Conservation (phyloP, 1,140 invertebrate species). For the Uloborus diversus region DNA sequence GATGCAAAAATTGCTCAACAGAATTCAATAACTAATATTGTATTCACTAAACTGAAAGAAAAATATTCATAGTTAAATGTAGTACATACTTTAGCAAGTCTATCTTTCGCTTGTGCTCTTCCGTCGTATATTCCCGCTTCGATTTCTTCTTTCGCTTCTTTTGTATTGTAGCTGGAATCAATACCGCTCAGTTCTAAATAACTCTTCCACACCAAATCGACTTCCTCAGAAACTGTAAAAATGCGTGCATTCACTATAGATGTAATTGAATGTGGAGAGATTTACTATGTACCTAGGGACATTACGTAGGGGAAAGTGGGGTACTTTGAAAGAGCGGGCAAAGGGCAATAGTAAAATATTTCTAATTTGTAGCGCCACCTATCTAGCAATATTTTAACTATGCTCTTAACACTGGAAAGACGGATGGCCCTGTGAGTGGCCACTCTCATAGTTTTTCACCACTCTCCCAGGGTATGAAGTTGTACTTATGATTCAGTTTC, state of each 20-base stretch:
- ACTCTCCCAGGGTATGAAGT: too few relatives aligned
- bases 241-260: background rate
- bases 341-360: background rate
- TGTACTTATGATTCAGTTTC: too few relatives aligned
- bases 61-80: too few relatives aligned
- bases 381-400: too few relatives aligned
- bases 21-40: too few relatives aligned
- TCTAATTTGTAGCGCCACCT: too few relatives aligned
- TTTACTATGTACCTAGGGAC: background rate
- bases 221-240: slow-evolving; percentile 9
- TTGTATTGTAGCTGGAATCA: slow-evolving; percentile 35
- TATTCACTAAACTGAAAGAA: too few relatives aligned
- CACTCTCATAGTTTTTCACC: too few relatives aligned
- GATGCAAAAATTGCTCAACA: too few relatives aligned
- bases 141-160: slow-evolving; percentile 44
- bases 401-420: background rate
- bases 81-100: background rate
- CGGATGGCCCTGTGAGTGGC: background rate
- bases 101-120: slow-evolving; percentile 3
- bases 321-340: too few relatives aligned
- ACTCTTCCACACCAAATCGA: slow-evolving; percentile 17
- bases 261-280: too few relatives aligned
- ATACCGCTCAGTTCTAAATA: slow-evolving; percentile 27
- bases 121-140: slow-evolving; percentile 21
- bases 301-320: background rate